Conservation (phyloP, 2,797 vertebrate genomes). For the Neosilurus mollespiculum region DNA sequence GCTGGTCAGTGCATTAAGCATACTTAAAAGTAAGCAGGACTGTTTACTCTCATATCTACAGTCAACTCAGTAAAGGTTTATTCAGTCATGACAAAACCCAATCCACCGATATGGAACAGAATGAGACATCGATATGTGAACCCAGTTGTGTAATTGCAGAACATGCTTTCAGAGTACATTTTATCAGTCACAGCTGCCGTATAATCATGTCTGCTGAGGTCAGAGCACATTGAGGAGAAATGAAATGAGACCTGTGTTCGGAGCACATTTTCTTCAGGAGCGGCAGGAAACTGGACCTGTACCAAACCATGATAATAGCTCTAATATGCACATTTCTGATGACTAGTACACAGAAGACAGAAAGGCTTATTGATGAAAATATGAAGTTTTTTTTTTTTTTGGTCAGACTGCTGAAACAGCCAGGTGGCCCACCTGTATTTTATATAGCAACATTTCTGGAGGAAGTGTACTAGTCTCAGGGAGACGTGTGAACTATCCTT, state of each 20-base stretch:
- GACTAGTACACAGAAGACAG: constrained; percentile 59
- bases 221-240: constrained; percentile 38
- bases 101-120: constrained; percentile 34
- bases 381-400: constrained; percentile 58
- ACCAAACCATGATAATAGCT: constrained; percentile 48
- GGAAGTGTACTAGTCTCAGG: constrained; percentile 31
- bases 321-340: constrained; percentile 46
- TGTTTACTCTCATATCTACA: constrained; percentile 24
- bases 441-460: constrained; percentile 63
- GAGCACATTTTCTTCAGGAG: constrained; percentile 39
- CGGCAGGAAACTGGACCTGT: constrained; percentile 45
- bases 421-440: constrained; percentile 73
- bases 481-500: constrained; percentile 31
- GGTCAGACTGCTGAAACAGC: constrained; percentile 64
- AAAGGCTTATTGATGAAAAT: constrained; percentile 74
- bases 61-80: constrained; percentile 24
- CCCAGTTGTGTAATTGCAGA: constrained; percentile 41
- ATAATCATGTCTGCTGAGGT: constrained; percentile 39
- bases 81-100: constrained; percentile 36
- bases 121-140: constrained; percentile 34
- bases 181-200: constrained; percentile 55
- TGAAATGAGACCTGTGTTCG: constrained; percentile 40
- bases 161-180: constrained; percentile 45
- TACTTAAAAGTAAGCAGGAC: constrained; percentile 7
- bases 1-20: constrained; percentile 35